Evolutionary conservation across 64 coral and sea anemone species (phyloP), one percentile per base, ranked within the genome.

Genomic region (Stylophora pistillata): DNA sequence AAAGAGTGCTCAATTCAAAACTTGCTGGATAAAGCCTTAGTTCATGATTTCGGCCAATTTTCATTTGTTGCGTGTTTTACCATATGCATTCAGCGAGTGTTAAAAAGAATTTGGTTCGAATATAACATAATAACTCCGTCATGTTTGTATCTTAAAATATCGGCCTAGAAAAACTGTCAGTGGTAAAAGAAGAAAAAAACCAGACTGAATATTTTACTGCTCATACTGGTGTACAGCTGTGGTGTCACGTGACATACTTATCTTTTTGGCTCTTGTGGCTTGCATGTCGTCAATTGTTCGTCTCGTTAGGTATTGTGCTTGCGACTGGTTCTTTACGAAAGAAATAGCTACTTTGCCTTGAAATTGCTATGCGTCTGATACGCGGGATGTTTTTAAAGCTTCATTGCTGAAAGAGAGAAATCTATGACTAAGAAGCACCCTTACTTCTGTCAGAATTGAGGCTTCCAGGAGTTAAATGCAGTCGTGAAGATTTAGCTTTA

Each of bases 161-260:
- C 16, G 33, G 47, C 18, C 34, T 1, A 21, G 20, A 66, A n/a
- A n/a, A n/a, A n/a, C n/a, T n/a, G n/a, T n/a, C 60, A 32, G 5
- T 3, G 29, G 69, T 69, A 69, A 84, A 54, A 14, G 30, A 15
- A 53, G 15, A n/a, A 84, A 30, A 66, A 68, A 25, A 53, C 69
- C 64, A 68, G 26, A 21, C 25, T 68, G 64, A 68, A 26, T 21
- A 68, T 68, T 6, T 21, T 20, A 23, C 0, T 10, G 3, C 62
- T 84, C 27, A 28, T 34, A 65, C 23, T 0, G 64, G 25, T 4
- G 12, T 20, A 29, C n/a, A 21, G 30, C 9, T 60, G 31, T 33
- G 16, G 28, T 63, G 64, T 84, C 80, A 84, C 80, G 80, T 84
- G 80, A 68, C 59, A 63, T 81, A 37, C 62, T 62, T 62, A 69